Evolutionary conservation across 92 coral and sea anemone species (phyloP), one percentile per base, ranked within the genome.

Genomic region (Zoanthus solanderi): DNA sequence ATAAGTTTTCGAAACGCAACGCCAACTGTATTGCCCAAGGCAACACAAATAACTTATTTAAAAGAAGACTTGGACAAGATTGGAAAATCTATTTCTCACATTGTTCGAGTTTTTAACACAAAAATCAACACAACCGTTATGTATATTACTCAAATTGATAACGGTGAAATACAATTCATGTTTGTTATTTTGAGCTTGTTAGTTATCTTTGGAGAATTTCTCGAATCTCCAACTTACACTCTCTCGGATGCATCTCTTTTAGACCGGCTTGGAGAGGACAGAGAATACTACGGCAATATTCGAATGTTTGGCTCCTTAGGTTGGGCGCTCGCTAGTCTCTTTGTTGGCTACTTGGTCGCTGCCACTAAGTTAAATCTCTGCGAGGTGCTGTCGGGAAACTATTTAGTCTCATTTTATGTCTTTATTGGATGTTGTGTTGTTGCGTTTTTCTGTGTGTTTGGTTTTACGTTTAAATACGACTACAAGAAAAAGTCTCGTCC

Each of bases 261-360:
- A 7, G 91, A 93, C 66, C 89, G 95, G 30, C 95, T 95, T 0
- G 98, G 97, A 23, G 94, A 94, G 16, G 95, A 93, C 16, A 92
- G 94, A 50, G 87, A 84, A 17, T 91, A 95, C 78, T 96, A 96
- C 56, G 99, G 99, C 13, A 89, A 94, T 29, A 93, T 93, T 48
- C 90, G 98, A 28, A 73, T 94, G 87, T 96, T 94, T 96, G 98
- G 98, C 30, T 96, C 98, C 4, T 88, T 94, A 11, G 98, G 98
- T 45, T 96, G 98, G 98, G 98, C 96, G 1, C 14, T 93, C 8
- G 86, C 96, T 44, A 75, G 98, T 18, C 85, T 93, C 14, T 66
- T 87, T 79, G 98, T 92, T 17, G 98, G 98, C 13, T 85, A 76
- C 16, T 47, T 92, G 9, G 80, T 96, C 61, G 84, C 75, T 72